A percentile compares a stretch with the other conserved stretches of the same genome.
Evolutionary conservation across 2,113 vertebrate genomes (phyloP).

Genomic region (Phyllostomus discolor): DNA sequence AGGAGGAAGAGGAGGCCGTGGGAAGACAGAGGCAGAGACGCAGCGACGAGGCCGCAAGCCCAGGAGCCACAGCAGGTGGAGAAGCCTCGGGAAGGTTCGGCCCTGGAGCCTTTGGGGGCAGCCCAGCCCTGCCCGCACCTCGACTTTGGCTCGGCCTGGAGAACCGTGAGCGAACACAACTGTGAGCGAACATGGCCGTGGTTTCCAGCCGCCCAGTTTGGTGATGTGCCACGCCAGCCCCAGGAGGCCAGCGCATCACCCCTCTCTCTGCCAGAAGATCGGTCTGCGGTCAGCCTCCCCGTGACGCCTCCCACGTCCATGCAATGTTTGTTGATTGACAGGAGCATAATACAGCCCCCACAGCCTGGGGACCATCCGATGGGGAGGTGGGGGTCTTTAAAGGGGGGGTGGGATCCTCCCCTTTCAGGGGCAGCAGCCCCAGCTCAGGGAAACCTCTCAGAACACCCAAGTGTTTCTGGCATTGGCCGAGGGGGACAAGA

Average conservation of each 20-base stretch:
- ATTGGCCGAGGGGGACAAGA: accelerated
- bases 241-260: accelerated
- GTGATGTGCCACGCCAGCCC: accelerated
- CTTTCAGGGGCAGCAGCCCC: background rate
- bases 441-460: background rate
- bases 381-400: background rate
- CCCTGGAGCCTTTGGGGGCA: background rate
- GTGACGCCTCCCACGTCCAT: background rate
- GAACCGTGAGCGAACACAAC: background rate
- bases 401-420: too few relatives aligned
- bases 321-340: background rate
- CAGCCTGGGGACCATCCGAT: background rate
- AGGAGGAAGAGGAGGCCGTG: background rate
- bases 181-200: accelerated
- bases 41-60: background rate
- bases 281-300: accelerated
- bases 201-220: background rate
- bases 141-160: background rate
- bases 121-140: background rate
- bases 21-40: background rate
- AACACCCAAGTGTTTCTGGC: background rate
- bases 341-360: background rate
- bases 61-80: background rate
- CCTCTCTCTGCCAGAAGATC: background rate
- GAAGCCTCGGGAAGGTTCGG: background rate